Evolutionary conservation across 2,113 vertebrate species (phyloP), one percentile per base, ranked within the genome.

Genomic region (Psammodynastes pulverulentus): DNA sequence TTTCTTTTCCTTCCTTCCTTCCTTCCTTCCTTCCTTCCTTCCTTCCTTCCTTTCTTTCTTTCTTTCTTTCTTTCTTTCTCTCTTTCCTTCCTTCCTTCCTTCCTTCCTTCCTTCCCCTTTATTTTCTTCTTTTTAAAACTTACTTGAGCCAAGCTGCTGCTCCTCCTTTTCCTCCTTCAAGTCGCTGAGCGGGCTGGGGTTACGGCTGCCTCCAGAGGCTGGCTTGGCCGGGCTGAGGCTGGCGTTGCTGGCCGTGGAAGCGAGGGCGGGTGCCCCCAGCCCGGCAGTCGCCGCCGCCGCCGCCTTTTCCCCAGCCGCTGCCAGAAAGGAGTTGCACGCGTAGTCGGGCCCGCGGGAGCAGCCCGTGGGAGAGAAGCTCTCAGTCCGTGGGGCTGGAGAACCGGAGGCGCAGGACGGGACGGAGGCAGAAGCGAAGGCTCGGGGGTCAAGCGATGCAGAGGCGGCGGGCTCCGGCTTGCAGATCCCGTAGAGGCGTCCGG

Each of bases 81-180:
- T 49, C 58, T 34, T 52, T 53, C 56, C 6, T 21, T 48, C 87
- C 52, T 45, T 26, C 26, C 45, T 67, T 39, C n/a, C 89, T 29
- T 15, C 12, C 89, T 46, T 23, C 34, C 89, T 34, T 21, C 21
- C 86, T 52, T 51, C n/a, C n/a, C 3, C 29, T 52, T 9, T 12
- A 24, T 43, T 89, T 92, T 62, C 89, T 97, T 96, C 49, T 91
- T 95, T 95, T 95, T 95, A 95, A 96, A 95, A 99, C 99, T 99
- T 99, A 99, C 99, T 99, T 98, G 99, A 98, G 98, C 99, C 99
- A 98, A 99, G 98, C 93, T 98, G 98, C 97, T 99, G 98, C 97
- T 97, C 97, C 93, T 98, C 98, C 96, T 99, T 99, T 97, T 99
- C 98, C 93, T 99, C 98, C 98, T 99, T 99, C 94, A 98, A 97